Evolutionary conservation across 2,888 invertebrate species (phyloP).

Genomic region (Polia nebulosa): DNA sequence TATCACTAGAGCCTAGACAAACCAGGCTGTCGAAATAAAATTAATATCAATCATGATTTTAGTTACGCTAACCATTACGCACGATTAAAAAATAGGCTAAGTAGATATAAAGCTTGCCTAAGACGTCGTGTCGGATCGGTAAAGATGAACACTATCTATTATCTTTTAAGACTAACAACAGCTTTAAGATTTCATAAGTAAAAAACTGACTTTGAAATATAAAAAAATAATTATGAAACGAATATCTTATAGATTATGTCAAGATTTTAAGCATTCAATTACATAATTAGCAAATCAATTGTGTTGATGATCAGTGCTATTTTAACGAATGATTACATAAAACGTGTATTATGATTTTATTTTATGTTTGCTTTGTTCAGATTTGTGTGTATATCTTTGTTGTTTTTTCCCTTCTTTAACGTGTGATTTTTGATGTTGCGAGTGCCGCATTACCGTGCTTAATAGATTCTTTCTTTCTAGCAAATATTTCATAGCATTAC

Average conservation of each 20-base stretch:
- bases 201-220: conserved; percentile 6
- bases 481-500: not conserved
- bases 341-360: not conserved
- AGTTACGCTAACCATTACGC: not conserved
- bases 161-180: conserved; percentile 18
- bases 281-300: conserved; percentile 33
- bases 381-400: not conserved
- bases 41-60: conserved; percentile 14
- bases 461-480: not conserved
- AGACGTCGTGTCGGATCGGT: not conserved
- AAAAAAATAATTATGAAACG: conserved; percentile 45
- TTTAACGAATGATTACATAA: not conserved
- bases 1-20: conserved; percentile 11
- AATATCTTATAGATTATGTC: conserved; percentile 11
- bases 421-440: not conserved
- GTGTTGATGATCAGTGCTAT: conserved; percentile 6
- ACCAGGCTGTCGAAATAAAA: conserved; percentile 25
- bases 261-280: conserved; percentile 31
- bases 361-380: not conserved
- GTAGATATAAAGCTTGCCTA: conserved; percentile 10
- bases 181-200: conserved; percentile 29
- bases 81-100: conserved; percentile 28
- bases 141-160: conserved; percentile 10
- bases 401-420: not conserved
- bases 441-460: not conserved